Base-by-base conservation (phyloP, 2,888 invertebrate genomes). In the Glomeris marginata region DNA sequence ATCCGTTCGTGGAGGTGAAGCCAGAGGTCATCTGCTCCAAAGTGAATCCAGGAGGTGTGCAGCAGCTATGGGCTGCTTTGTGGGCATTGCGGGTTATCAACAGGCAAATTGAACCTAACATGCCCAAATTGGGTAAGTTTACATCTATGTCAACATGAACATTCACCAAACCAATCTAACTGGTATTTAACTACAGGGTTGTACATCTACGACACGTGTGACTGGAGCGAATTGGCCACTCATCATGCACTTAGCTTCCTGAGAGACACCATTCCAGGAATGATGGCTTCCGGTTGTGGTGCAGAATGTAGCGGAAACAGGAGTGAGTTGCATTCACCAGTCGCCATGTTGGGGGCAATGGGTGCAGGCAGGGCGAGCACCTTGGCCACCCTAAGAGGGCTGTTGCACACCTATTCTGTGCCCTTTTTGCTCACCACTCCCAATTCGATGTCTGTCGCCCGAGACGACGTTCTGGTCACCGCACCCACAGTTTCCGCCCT, bases 51-150 rank as follows among this genome's bases (percentile, higher is more conserved):
- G 57, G 56, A 44, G 58, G 61, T 18, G 58, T 59, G 37, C 64
- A 64, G 53, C 59, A 62, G 44, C 55, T 62, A 8, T 57, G 59
- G 47, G 62, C 63, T 37, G 61, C 63, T 16, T 54, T 55, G 51
- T 64, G 64, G 64, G 63, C 64, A 18, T 55, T 58, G n/a, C 59
- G 62, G 46, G 57, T 61, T 22, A 59, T 63, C 50, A 63, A 62
- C 53, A 62, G 61, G 50, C 60, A 63, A 55, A 61, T 62, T 10
- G 57, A 57, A 56, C 58, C 62, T 21, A 58, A 58, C 16, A 61
- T 60, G 51, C 58, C 60, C 37, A 57, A 59, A 45, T 45, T 63
- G 46, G 61, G 63, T 62, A 56, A 55, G 50, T 28, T 28, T 3
- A 5, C 28, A 28, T 28, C 28, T 28, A 28, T 28, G 28, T 28